Base-by-base conservation (phyloP, 2,888 invertebrate genomes). In the Leptinotarsa haldemani region DNA sequence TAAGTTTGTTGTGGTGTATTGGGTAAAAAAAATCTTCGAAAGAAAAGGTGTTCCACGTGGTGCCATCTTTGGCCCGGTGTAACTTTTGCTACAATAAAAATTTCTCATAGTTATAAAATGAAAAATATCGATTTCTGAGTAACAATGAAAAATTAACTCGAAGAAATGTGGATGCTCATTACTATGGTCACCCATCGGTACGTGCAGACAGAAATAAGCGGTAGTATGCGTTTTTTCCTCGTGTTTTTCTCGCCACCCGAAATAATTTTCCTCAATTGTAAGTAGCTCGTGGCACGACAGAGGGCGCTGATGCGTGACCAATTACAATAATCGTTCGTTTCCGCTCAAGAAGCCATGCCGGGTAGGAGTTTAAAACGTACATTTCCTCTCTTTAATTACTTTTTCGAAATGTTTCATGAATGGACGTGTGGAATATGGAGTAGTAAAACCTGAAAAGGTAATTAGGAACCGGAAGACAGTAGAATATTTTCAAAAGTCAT, bases 261-360 rank as follows among this genome's bases (percentile, higher is more conserved):
- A 48, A 48, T 52, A 16, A 67, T 53, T 53, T 67, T 67, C 67
- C 53, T 67, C 67, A 53, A 40, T 25, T 12, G 30, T 25, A 53
- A 46, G 63, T 63, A 66, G 64, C 75, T 66, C 64, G 72, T 72
- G 75, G 63, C 72, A 56, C 68, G 61, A 16, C 5, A 70, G 73
- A 65, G 73, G 71, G 73, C 71, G 75, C 77, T 77, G 74, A 65
- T 73, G 77, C 77, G 78, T 73, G 69, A 69, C 75, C 78, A 73
- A 77, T 78, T 78, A 78, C 76, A 72, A 67, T 78, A 75, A 75
- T 75, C 71, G 64, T 46, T 16, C 65, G 47, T 70, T 71, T 75
- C 75, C 75, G 75, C 64, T 53, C 67, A 50, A 53, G 40, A 25
- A 67, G 48, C 40, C 7, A 40, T 47, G 30, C 61, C 61, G 61